These are phyloP conservation scores for Carapus acus DNA, from an alignment of 2,797 vertebrate species.

Conservation along the genomic window DNA sequence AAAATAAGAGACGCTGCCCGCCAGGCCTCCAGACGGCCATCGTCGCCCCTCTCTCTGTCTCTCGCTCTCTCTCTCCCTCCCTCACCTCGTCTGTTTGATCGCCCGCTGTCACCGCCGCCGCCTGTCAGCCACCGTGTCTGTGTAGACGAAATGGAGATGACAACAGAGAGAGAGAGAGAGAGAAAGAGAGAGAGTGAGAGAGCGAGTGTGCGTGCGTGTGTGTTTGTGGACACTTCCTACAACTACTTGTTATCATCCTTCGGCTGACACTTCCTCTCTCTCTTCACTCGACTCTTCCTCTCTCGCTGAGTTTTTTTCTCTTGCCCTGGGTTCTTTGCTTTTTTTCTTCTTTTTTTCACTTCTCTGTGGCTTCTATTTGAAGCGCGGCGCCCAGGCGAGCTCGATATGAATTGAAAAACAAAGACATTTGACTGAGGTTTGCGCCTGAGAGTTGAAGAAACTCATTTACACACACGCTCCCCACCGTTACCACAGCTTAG, in stretches of 20 bases:
- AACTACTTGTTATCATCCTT: conserved; percentile 32
- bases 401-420: too few species aligned
- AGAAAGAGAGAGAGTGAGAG: conserved; percentile 32
- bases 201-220: conserved; percentile 20
- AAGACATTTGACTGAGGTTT: too few species aligned
- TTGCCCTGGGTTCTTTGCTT: background rate
- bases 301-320: conserved; percentile 5
- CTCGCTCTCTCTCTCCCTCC: too few species aligned
- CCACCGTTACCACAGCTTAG: too few species aligned
- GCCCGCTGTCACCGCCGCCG: conserved; percentile 50
- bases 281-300: conserved; percentile 35
- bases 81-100: conserved; percentile 17
- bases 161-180: conserved; percentile 37
- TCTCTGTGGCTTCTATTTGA: too few species aligned
- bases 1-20: conserved; percentile 1
- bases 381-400: too few species aligned
- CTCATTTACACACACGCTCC: too few species aligned
- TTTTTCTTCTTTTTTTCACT: background rate
- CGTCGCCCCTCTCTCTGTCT: conserved; percentile 7
- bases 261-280: conserved; percentile 58
- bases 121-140: conserved; percentile 24
- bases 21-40: background rate
- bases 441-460: too few species aligned
- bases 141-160: conserved; percentile 65
- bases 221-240: conserved; percentile 54